Evolutionary conservation across 1,140 invertebrate species (phyloP), one percentile per base, ranked within the genome.

Genomic region (Drosophila azteca): DNA sequence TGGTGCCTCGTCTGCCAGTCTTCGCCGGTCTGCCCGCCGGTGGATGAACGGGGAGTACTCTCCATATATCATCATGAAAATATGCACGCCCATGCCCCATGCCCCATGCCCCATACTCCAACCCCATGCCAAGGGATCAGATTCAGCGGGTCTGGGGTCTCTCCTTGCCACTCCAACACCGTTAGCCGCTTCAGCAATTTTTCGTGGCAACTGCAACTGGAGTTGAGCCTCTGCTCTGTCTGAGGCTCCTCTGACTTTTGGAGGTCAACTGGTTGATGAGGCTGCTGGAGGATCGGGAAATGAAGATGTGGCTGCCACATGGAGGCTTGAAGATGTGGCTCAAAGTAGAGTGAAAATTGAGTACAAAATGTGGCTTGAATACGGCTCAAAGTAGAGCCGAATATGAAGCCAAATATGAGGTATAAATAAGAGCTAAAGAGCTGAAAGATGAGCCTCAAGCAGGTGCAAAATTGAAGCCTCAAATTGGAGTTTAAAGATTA

Each of bases 241-340:
- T 11, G 31, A 35, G 31, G 8, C 31, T 9, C 3, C 31, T 35
- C 31, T 53, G 65, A 52, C 57, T 68, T 87, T 85, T 87, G 63
- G 70, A 85, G 82, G 82, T 85, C 82, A 88, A 88, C 82, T 53
- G 57, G 61, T 85, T 82, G 62, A 46, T 77, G 71, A 79, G 74
- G 55, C 74, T 43, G 35, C 35, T 5, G 13, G 35, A 39, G 13
- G 35, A 39, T 39, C 51, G 43, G 44, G 5, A 22, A 26, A 5
- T 46, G 49, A 39, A 39, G 35, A 11, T 39, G 35, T 39, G 35
- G 35, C 35, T 39, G 1, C 35, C 35, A 39, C 35, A 39, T 13
- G 35, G 3, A 13, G 11, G 35, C 35, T 39, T 13, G 35, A 13
- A 11, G 11, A 13, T 39, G 35, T 39, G 35, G 11, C 11, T 39